These are phyloP conservation scores for Drosophila subobscura DNA, from an alignment of 1,140 invertebrate genomes.

Conservation along the genomic window DNA sequence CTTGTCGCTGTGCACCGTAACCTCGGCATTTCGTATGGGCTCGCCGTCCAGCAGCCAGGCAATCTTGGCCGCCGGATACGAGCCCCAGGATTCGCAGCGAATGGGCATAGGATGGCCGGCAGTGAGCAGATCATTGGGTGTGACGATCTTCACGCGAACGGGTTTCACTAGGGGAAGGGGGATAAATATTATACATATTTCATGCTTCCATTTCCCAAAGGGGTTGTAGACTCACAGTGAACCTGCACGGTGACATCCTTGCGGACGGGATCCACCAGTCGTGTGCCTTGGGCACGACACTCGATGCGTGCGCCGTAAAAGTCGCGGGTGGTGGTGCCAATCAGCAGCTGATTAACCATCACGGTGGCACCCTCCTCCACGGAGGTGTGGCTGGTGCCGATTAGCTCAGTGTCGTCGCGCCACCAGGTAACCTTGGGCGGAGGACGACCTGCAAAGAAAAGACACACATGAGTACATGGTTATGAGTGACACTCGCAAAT, in stretches of 20 bases:
- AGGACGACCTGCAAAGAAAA: constrained; percentile 86
- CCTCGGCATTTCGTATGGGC: constrained; percentile 85
- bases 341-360: constrained; percentile 88
- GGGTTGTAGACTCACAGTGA: constrained; percentile 87
- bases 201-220: not conserved
- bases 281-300: constrained; percentile 88
- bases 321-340: constrained; percentile 86
- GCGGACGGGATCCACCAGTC: constrained; percentile 85
- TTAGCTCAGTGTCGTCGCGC: constrained; percentile 88
- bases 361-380: constrained; percentile 85
- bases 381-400: constrained; percentile 87
- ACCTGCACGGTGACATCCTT: constrained; percentile 87
- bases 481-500: constrained; percentile 25
- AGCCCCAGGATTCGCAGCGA: constrained; percentile 89
- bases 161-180: constrained; percentile 87
- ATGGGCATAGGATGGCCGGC: constrained; percentile 86
- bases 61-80: constrained; percentile 89
- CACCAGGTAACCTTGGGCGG: constrained; percentile 91
- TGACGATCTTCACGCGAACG: constrained; percentile 87
- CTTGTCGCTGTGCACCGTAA: constrained; percentile 80
- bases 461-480: not conserved
- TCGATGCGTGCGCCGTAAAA: constrained; percentile 87
- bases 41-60: constrained; percentile 89
- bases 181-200: not conserved
- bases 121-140: constrained; percentile 86